phyloP scores from a whole-genome alignment of 2,888 invertebrate species.

The Hirtodrosophila trivittata region DNA sequence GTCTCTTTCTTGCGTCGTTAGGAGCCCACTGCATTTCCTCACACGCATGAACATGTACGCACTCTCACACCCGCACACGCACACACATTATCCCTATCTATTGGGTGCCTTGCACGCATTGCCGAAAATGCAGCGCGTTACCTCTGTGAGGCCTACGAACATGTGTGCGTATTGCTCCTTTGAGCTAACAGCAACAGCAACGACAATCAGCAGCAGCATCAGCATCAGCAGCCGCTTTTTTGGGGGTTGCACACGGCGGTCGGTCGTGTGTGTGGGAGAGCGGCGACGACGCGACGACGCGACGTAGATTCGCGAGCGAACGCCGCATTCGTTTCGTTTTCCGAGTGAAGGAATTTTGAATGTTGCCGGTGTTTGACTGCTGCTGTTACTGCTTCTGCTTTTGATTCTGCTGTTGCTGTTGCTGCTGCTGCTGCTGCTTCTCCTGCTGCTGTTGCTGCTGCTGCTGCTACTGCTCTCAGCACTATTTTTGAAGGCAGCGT shows the following conservation, averaged over 20 bases:
- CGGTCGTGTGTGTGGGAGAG: slow-evolving; percentile 63
- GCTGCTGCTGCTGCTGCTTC: slow-evolving; percentile 2
- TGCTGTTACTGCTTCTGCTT: slow-evolving; percentile 25
- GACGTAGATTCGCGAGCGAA: slow-evolving; percentile 22
- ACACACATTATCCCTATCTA: slow-evolving; percentile 16
- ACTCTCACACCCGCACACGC: not conserved
- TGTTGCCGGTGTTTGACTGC: slow-evolving; percentile 65
- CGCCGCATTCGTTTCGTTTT: slow-evolving; percentile 35
- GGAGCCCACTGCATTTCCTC: slow-evolving; percentile 5
- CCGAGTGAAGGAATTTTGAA: slow-evolving; percentile 73
- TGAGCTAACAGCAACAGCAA: slow-evolving; percentile 15
- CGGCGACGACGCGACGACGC: slow-evolving; percentile 21
- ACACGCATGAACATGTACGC: slow-evolving; percentile 1
- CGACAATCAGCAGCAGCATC: slow-evolving; percentile 1
- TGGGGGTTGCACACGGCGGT: slow-evolving; percentile 66
- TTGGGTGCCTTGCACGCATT: slow-evolving; percentile 36
- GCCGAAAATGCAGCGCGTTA: slow-evolving; percentile 2
- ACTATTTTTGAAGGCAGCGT: slow-evolving; percentile 45
- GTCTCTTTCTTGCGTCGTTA: not conserved
- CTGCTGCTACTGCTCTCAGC: slow-evolving; percentile 50
- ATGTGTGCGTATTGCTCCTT: slow-evolving; percentile 13
- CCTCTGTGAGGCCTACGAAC: too few relatives aligned
- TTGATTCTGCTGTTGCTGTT: slow-evolving; percentile 33
- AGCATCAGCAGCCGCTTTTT: slow-evolving; percentile 40
- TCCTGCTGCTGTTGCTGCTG: slow-evolving; percentile 9